Evolutionary conservation across 1,140 invertebrate genomes (phyloP), one percentile per base, ranked within the genome.

Genomic region (Rhynchophorus ferrugineus): DNA sequence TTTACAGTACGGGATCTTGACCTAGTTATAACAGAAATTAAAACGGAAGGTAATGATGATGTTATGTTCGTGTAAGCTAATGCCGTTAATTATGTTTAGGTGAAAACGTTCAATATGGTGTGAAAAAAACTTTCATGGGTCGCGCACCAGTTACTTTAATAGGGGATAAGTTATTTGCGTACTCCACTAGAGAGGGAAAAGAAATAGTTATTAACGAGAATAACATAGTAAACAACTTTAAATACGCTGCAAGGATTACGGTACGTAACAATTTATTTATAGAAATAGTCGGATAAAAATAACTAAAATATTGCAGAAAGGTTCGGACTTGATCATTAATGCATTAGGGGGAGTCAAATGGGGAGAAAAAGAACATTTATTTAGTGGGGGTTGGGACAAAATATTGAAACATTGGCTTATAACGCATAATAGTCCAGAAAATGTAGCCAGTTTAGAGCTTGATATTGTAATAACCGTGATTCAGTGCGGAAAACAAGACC

Each of bases 241-340:
- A 55, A 44, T 34, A 22, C 36, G 48, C 55, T n/a, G 35, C 47
- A 3, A 47, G 44, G 52, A 35, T 46, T 2, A 43, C 53, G 33
- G 57, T 54, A 43, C 45, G 49, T 3, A 38, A n/a, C 1, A 19
- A 18, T 13, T 14, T 6, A n/a, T n/a, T n/a, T n/a, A n/a, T n/a
- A n/a, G n/a, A n/a, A n/a, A n/a, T n/a, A n/a, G n/a, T n/a, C n/a
- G n/a, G n/a, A n/a, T n/a, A n/a, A n/a, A n/a, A n/a, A n/a, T n/a
- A n/a, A n/a, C n/a, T n/a, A n/a, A n/a, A n/a, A n/a, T n/a, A n/a
- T 62, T 61, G 43, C 46, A 69, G 61, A 54, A 62, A 56, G 71
- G 68, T 22, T 72, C 73, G 45, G 68, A 71, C 29, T 68, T 73
- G 66, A 73, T 74, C 37, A 70, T 75, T 14, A 73, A 71, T 54